Evolutionary conservation across 1,140 invertebrate genomes (phyloP), one percentile per base, ranked within the genome.

Genomic region (Chironomus tepperi): DNA sequence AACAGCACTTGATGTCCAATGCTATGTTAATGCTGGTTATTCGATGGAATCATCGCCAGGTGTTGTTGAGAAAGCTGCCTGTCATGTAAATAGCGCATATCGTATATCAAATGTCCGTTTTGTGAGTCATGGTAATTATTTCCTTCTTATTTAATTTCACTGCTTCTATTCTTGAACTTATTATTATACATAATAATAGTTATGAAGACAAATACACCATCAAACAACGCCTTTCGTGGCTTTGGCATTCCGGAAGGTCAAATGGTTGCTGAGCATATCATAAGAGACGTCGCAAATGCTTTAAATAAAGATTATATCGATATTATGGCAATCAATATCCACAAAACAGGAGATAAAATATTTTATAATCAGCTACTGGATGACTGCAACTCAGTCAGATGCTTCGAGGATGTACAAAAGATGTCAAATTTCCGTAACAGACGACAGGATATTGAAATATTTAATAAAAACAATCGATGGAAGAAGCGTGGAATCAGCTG

Each of bases 241-340:
- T 96, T 96, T 80, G 94, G 94, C 12, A 93, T 90, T 0, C 94
- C 94, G 0, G 94, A 96, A 82, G 93, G 91, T 43, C 96, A 96
- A 93, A 90, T 94, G 79, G 85, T 89, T 1, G 89, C 86, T 0
- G 95, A 97, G 84, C 88, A 86, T 76, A 89, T 94, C 65, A 86
- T 95, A 21, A 84, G 89, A 72, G 88, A 93, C 77, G 86, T 96
- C 16, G 93, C 94, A 6, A 85, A 88, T 65, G 87, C 86, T 77
- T 81, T 95, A 15, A 84, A 86, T 0, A 87, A 88, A 73, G 87
- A 90, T 79, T 78, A 86, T 10, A 80, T 85, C 8, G 83, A 85
- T 77, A 78, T 88, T 3, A 70, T 21, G 83, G 85, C 76, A 77
- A 79, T 87, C 19, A 93, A 94, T 83, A 81, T 95, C 74, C 93